These are phyloP conservation scores for Dromiciops gliroides DNA, from an alignment of 2,113 vertebrate species.

Conservation along the genomic window DNA sequence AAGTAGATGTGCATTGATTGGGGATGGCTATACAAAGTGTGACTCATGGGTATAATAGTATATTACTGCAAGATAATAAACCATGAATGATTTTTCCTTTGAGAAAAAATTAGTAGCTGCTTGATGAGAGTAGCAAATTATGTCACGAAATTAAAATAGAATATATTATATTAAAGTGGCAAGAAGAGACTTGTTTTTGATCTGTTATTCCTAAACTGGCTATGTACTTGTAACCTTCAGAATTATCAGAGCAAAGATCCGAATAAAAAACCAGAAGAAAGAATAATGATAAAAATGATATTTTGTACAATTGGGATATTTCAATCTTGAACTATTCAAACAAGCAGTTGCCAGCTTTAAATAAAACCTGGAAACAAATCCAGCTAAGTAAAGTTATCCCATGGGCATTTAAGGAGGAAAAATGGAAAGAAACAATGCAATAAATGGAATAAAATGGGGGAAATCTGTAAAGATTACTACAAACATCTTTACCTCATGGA, in stretches of 20 bases:
- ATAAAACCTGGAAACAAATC: not conserved
- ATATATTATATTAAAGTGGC: not conserved
- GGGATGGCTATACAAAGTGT: too few species aligned
- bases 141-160: not conserved
- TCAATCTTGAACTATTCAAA: not conserved
- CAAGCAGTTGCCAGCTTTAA: not conserved
- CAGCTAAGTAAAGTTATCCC: not conserved
- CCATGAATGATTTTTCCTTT: too few species aligned
- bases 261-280: not conserved
- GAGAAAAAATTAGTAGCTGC: not conserved
- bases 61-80: too few species aligned
- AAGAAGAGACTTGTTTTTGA: not conserved
- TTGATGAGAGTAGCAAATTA: not conserved
- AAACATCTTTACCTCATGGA: not conserved
- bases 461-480: not conserved
- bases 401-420: not conserved
- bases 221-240: not conserved
- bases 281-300: not conserved
- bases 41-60: too few species aligned
- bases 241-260: not conserved
- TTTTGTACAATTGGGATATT: not conserved
- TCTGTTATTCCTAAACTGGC: not conserved
- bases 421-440: not conserved
- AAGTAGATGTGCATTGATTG: not conserved
- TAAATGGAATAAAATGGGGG: not conserved